Conservation (phyloP, 2,113 vertebrate genomes). For the Delphinapterus leucas region DNA sequence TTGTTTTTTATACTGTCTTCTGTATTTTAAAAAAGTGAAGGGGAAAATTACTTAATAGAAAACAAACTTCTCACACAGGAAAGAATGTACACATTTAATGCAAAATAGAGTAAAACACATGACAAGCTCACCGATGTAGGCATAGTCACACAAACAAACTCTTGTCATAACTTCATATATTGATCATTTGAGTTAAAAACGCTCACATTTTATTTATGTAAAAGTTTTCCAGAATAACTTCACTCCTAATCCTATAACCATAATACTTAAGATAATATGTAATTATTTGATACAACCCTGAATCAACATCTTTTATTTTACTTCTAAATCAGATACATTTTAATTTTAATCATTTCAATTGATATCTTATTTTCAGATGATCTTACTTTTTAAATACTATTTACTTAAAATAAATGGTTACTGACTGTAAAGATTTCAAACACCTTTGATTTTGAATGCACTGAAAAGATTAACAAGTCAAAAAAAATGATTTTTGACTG, state of each 20-base stretch:
- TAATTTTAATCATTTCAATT: slow-evolving; percentile 12
- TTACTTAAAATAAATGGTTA: background rate
- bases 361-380: background rate
- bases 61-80: background rate
- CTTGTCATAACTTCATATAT: background rate
- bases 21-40: background rate
- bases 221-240: background rate
- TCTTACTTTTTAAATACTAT: background rate
- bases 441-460: background rate
- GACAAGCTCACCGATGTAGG: background rate
- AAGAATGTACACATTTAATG: background rate
- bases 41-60: background rate
- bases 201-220: background rate
- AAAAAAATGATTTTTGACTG: background rate
- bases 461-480: background rate
- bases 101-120: background rate
- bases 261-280: background rate
- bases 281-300: background rate
- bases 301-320: background rate
- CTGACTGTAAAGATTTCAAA: background rate
- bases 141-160: background rate
- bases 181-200: background rate
- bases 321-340: background rate
- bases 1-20: background rate
- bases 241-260: background rate